Base-by-base conservation (phyloP, 1,140 invertebrate genomes). In the Wasmannia auropunctata region DNA sequence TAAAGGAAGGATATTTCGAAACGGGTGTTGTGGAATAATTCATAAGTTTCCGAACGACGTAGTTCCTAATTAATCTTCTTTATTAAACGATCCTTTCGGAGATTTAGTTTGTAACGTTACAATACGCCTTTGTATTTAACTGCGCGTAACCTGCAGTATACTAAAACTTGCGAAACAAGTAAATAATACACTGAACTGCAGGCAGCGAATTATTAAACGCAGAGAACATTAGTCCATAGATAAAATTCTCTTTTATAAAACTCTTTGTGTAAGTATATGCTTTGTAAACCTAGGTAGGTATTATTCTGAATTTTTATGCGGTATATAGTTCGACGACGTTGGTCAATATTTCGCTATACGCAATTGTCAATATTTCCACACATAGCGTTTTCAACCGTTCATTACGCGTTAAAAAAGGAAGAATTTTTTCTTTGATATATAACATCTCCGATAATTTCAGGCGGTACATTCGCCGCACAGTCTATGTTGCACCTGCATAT, bases 401-500 rank as follows among this genome's bases (percentile, higher is more conserved):
- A 28, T 11, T 31, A 14, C 37, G 6, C 1, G 37, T 22, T 22
- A 63, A 49, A 43, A 63, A 6, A 40, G 37, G 46, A 46, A 40
- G 14, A 67, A 43, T 67, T 43, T 34, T 51, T 69, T 69, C 46
- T 80, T 80, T 40, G 43, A 54, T 14, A 54, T 54, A 54, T 28
- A 65, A 37, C 63, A 25, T 69, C n/a, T n/a, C 25, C 22, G n/a
- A 69, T 56, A 69, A 69, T 80, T 67, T 54, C 46, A 69, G 49
- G 25, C 34, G 22, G 31, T 67, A 37, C 25, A 28, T 81, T 72
- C 56, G 46, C 67, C 79, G n/a, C n/a, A 49, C 34, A 60, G 77
- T 63, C 54, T 81, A 56, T 81, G 56, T 65, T 76, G 65, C 87
- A 91, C 88, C 88, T 91, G 91, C 87, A 91, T 74, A 85, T 91